Conservation (phyloP, 2,797 vertebrate species). For the Hyperoplus lanceolatus region DNA sequence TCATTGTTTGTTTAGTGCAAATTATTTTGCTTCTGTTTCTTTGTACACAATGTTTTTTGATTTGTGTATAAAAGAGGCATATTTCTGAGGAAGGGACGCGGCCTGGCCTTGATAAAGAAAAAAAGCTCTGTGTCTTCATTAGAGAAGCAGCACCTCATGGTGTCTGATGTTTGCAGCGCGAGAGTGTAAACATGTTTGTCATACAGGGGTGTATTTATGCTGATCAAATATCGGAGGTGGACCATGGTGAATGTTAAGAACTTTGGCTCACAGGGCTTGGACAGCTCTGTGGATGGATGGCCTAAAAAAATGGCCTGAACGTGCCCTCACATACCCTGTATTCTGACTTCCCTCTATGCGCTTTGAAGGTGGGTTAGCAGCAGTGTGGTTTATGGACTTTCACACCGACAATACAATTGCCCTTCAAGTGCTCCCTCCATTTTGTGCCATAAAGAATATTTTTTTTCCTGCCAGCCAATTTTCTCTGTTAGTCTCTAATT, state of each 20-base stretch:
- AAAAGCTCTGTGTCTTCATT: constrained; percentile 78
- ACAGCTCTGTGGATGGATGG: constrained; percentile 14
- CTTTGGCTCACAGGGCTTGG: constrained; percentile 42
- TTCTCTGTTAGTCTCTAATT: constrained; percentile 99
- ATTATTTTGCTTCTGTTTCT: constrained; percentile 61
- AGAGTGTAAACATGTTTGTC: constrained; percentile 81
- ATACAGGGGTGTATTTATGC: constrained; percentile 71
- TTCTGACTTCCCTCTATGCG: constrained; percentile 77
- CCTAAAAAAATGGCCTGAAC: constrained; percentile 21
- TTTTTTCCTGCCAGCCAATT: constrained; percentile 99
- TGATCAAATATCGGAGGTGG: constrained; percentile 72
- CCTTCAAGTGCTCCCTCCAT: constrained; percentile 97
- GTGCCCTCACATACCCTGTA: constrained; percentile 65
- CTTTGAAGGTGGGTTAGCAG: constrained; percentile 80
- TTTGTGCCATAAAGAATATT: constrained; percentile 99
- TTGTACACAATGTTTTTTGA: constrained; percentile 63
- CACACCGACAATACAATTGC: constrained; percentile 91
- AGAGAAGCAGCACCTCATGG: constrained; percentile 75
- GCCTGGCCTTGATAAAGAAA: constrained; percentile 62
- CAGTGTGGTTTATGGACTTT: constrained; percentile 92
- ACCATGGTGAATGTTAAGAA: constrained; percentile 69
- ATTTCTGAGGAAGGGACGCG: constrained; percentile 40
- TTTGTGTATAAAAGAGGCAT: constrained; percentile 62
- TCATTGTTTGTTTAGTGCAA: constrained; percentile 63
- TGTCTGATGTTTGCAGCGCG: constrained; percentile 79